A percentile compares a stretch with the other conserved stretches of the same genome.
phyloP scores from a whole-genome alignment of 2,888 invertebrate species.

The Pseudococcus jackbeardsleyi region DNA sequence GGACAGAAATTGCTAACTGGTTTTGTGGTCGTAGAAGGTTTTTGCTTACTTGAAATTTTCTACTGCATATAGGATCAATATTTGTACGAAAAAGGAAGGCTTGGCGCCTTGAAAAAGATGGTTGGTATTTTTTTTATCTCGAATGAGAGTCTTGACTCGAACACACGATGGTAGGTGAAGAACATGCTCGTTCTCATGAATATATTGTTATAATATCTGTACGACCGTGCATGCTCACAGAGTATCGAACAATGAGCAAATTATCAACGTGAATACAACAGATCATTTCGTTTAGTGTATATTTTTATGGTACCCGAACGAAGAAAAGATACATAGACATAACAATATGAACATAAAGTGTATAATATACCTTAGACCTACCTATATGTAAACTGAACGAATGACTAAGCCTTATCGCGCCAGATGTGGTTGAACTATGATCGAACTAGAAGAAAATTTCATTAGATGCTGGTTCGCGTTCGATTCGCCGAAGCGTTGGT shows the following conservation, averaged over 20 bases:
- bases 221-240: not conserved
- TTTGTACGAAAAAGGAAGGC: not conserved
- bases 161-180: not conserved
- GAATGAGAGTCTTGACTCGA: not conserved
- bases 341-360: not conserved
- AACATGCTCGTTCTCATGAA: slow-evolving; percentile 22
- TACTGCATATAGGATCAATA: not conserved
- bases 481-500: no score
- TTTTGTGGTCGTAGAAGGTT: not conserved
- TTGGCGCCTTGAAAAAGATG: slow-evolving; percentile 30
- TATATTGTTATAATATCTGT: not conserved
- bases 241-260: slow-evolving; percentile 43
- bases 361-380: not conserved
- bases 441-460: slow-evolving; percentile 26
- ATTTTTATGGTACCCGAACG: slow-evolving; percentile 8
- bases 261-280: slow-evolving; percentile 33
- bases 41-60: not conserved
- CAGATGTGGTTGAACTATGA: slow-evolving; percentile 35
- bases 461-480: slow-evolving; percentile 1
- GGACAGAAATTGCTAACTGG: slow-evolving; percentile 16
- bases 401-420: slow-evolving; percentile 37
- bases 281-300: slow-evolving; percentile 29
- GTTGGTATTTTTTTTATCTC: not conserved
- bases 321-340: slow-evolving; percentile 16
- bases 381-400: slow-evolving; percentile 19